Conservation (phyloP, 2,888 invertebrate species). For the Clusia tigrina region DNA sequence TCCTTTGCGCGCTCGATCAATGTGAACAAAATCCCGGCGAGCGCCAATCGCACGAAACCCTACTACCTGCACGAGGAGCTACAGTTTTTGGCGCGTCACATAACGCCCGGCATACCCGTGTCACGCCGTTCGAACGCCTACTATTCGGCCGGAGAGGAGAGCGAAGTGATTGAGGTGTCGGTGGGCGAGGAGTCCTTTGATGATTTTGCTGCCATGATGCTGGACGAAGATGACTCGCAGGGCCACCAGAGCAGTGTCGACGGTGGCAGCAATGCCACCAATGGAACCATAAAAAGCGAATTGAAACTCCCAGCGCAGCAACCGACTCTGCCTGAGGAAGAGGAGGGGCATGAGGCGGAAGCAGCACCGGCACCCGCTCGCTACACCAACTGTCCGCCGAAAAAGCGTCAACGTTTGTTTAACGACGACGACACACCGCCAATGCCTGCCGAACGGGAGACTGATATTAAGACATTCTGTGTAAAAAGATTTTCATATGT, state of each 20-base stretch:
- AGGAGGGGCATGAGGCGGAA: background rate
- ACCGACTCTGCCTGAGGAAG: background rate
- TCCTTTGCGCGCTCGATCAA: conserved; percentile 60
- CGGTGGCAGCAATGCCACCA: conserved; percentile 8
- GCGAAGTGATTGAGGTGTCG: conserved; percentile 38
- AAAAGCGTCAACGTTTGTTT: too few relatives aligned
- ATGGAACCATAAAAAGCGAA: conserved; percentile 2
- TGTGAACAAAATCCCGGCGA: conserved; percentile 47
- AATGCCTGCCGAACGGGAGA: too few relatives aligned
- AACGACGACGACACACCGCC: too few relatives aligned
- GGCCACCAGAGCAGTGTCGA: conserved; percentile 24
- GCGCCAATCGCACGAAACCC: conserved; percentile 51
- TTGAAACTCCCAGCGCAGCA: background rate
- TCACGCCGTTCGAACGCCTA: conserved; percentile 36
- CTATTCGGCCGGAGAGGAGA: conserved; percentile 38
- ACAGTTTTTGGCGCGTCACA: conserved; percentile 47
- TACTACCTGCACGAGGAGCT: conserved; percentile 50
- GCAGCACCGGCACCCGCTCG: too few relatives aligned
- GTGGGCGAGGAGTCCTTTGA: conserved; percentile 43
- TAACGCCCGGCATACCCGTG: conserved; percentile 45
- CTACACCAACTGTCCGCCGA: too few relatives aligned
- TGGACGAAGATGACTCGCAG: conserved; percentile 31
- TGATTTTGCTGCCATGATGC: conserved; percentile 37
- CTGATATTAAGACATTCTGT: too few relatives aligned
- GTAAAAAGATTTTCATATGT: too few relatives aligned